Conservation (phyloP, 1,140 invertebrate species). For the Aphelenchoides fujianensis region DNA sequence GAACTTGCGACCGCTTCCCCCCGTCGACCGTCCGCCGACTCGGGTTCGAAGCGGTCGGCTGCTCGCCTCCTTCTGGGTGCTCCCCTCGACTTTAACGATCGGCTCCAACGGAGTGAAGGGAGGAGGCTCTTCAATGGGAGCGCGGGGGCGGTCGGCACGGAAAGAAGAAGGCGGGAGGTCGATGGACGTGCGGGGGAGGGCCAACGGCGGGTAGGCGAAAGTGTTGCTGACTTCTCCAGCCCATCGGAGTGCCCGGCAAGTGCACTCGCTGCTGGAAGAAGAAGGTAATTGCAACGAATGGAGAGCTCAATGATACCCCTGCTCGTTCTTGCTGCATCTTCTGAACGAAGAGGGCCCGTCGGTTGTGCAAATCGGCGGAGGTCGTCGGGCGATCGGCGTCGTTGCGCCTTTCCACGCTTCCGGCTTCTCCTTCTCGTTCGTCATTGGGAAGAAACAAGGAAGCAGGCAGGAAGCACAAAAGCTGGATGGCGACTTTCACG, state of each 20-base stretch:
- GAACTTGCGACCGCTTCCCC: too few relatives aligned
- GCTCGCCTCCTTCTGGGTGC: background rate
- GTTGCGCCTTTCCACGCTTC: conserved; percentile 7
- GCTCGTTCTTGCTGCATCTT: background rate
- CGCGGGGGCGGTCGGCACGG: too few relatives aligned
- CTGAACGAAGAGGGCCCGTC: conserved; percentile 1
- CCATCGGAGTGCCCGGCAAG: background rate
- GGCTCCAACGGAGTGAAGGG: too few relatives aligned
- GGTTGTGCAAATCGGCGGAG: background rate
- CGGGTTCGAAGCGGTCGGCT: too few relatives aligned
- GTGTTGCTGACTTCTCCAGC: background rate
- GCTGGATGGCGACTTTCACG: too few relatives aligned
- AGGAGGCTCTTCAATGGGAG: too few relatives aligned
- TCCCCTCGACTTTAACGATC: too few relatives aligned
- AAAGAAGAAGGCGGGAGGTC: too few relatives aligned
- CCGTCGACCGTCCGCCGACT: too few relatives aligned
- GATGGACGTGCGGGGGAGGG: background rate
- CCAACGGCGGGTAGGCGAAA: background rate
- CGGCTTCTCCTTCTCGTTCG: background rate
- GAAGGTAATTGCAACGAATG: too few relatives aligned
- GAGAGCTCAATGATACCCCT: background rate
- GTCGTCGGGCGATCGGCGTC: conserved; percentile 16
- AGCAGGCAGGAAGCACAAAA: background rate
- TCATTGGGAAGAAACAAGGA: background rate
- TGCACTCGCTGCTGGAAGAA: background rate